Evolutionary conservation across 2,797 vertebrate species (phyloP).

Genomic region (Amazonetta brasiliensis): DNA sequence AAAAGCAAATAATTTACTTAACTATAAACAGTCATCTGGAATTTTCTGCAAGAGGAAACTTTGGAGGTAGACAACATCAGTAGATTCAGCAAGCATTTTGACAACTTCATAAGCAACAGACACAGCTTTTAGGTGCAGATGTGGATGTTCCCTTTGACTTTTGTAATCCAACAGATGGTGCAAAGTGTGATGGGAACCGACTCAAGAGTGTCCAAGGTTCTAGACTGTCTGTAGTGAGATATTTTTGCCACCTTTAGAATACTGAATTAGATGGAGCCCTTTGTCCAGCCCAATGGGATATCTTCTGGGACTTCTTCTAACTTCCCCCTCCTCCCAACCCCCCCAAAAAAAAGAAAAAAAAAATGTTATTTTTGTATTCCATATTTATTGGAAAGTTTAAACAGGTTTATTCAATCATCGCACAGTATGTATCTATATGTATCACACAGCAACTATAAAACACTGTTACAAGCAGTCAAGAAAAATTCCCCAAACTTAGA

Average conservation of each 20-base stretch:
- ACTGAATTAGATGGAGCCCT: neutral
- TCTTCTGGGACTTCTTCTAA: neutral
- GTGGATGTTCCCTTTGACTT: neutral
- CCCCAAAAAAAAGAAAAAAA: neutral
- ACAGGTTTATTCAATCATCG: neutral
- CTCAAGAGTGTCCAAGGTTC: neutral
- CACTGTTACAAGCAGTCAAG: neutral
- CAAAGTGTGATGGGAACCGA: neutral
- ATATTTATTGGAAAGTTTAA: neutral
- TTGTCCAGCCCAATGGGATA: neutral
- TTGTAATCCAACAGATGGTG: accelerated
- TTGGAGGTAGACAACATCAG: neutral
- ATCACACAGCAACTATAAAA: neutral
- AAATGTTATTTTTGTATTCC: neutral
- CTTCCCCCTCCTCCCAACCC: no score
- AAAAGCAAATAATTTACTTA: neutral
- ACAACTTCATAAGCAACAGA: neutral
- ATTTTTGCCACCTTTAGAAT: neutral
- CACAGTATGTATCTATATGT: neutral
- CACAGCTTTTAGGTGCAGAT: neutral
- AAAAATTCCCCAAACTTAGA: neutral
- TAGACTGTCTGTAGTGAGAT: neutral
- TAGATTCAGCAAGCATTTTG: neutral
- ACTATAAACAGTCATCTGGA: neutral
- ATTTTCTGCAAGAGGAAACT: neutral